A percentile compares a stretch with the other conserved stretches of the same genome.
These are phyloP conservation scores for Drosophila triauraria DNA, from an alignment of 1,140 invertebrate species.

Conservation along the genomic window DNA sequence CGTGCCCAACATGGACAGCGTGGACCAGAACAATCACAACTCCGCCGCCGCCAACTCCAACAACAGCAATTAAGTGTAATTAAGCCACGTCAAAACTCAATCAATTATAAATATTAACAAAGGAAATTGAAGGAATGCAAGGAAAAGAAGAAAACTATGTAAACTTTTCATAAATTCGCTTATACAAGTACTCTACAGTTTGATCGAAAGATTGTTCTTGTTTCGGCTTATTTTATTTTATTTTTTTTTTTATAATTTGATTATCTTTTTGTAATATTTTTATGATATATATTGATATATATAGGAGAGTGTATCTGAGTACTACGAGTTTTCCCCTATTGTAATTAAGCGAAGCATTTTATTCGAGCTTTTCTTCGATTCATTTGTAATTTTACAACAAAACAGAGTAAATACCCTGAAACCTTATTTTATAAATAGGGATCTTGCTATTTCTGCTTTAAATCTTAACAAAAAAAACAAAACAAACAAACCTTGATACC, in stretches of 20 bases:
- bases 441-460: slow-evolving; percentile 62
- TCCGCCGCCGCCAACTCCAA: slow-evolving; percentile 72
- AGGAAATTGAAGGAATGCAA: slow-evolving; percentile 5
- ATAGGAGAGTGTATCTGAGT: slow-evolving; percentile 4
- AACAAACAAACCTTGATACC: slow-evolving; percentile 5
- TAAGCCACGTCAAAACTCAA: slow-evolving; percentile 27
- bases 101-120: slow-evolving; percentile 44
- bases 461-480: slow-evolving; percentile 22
- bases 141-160: slow-evolving; percentile 16
- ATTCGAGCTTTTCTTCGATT: slow-evolving; percentile 31
- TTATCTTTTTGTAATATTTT: slow-evolving; percentile 42
- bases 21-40: slow-evolving; percentile 83
- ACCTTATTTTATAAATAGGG: slow-evolving; percentile 63
- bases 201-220: slow-evolving; percentile 15
- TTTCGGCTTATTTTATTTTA: slow-evolving; percentile 9
- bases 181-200: slow-evolving; percentile 20
- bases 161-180: slow-evolving; percentile 38
- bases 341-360: slow-evolving; percentile 42
- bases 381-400: slow-evolving; percentile 29
- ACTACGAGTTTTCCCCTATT: slow-evolving; percentile 8
- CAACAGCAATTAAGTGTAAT: slow-evolving; percentile 60
- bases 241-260: slow-evolving; percentile 34
- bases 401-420: slow-evolving; percentile 23
- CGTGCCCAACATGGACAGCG: slow-evolving; percentile 92
- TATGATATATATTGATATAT: slow-evolving; percentile 17